These are phyloP conservation scores for Miltochrista miniata DNA, from an alignment of 2,888 invertebrate species.

Conservation along the genomic window DNA sequence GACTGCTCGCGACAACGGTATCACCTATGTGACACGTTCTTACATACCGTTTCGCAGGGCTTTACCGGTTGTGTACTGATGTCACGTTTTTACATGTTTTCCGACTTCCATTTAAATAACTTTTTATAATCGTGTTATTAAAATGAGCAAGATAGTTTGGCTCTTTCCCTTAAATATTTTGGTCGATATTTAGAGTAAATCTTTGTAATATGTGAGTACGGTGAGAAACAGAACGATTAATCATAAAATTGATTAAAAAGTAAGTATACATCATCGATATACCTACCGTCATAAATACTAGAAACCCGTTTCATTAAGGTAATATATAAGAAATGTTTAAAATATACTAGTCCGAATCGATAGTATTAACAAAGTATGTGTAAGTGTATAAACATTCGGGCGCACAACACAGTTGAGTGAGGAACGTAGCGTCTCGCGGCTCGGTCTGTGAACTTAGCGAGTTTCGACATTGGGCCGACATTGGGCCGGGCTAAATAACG, in stretches of 20 bases:
- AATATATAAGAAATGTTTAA: not conserved
- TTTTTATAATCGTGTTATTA: too few species aligned
- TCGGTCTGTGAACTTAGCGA: slow-evolving; percentile 75
- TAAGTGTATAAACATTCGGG: slow-evolving; percentile 61
- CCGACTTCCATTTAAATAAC: not conserved
- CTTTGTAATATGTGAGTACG: too few species aligned
- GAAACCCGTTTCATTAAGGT: not conserved
- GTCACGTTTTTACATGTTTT: not conserved
- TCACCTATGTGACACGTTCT: slow-evolving; percentile 23
- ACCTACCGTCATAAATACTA: too few species aligned
- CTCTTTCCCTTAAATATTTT: too few species aligned
- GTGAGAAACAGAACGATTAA: too few species aligned
- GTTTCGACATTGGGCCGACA: slow-evolving; percentile 80
- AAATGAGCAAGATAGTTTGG: too few species aligned
- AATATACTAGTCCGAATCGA: slow-evolving; percentile 20
- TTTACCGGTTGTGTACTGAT: not conserved
- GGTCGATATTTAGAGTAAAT: too few species aligned
- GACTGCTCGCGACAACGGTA: slow-evolving; percentile 51
- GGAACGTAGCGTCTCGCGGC: slow-evolving; percentile 62
- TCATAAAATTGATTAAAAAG: too few species aligned
- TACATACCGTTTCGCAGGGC: slow-evolving; percentile 6
- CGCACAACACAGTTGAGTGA: slow-evolving; percentile 63
- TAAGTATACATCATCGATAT: not conserved
- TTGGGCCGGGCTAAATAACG: slow-evolving; percentile 79
- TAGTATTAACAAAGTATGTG: slow-evolving; percentile 16